Percentiles rank a stretch among this genome's conserved stretches.
Evolutionary conservation across 2,113 vertebrate genomes (phyloP).

Genomic region (Trachemys scripta): DNA sequence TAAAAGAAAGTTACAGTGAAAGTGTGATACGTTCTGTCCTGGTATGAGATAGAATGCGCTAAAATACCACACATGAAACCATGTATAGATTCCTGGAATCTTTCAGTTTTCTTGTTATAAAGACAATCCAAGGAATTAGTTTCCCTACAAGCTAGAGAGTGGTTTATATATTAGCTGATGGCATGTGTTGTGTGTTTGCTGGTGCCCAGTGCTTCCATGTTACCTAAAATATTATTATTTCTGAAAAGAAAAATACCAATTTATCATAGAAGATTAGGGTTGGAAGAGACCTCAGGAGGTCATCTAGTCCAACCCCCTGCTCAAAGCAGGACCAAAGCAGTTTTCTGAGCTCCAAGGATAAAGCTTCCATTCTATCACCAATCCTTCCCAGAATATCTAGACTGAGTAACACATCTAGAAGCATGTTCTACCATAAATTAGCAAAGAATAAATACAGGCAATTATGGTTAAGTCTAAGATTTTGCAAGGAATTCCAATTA

Average conservation of each 20-base stretch:
- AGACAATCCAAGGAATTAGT: background rate
- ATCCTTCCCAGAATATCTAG: background rate
- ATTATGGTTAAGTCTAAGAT: rapidly evolving
- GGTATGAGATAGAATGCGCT: background rate
- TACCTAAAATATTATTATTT: rapidly evolving
- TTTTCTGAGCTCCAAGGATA: background rate
- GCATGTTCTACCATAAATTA: background rate
- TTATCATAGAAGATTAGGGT: background rate
- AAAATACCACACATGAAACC: background rate
- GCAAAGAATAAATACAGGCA: rapidly evolving
- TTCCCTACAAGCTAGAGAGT: rapidly evolving
- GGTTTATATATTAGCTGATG: rapidly evolving
- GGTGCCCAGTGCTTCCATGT: background rate
- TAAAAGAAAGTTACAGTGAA: background rate
- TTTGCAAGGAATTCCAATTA: background rate
- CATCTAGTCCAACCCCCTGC: no score
- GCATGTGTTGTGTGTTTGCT: rapidly evolving
- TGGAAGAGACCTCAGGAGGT: no score
- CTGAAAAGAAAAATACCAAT: background rate
- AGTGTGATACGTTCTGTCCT: background rate
- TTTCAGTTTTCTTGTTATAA: background rate
- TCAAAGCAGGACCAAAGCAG: no score
- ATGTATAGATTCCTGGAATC: background rate
- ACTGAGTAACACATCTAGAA: background rate
- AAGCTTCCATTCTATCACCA: background rate